Percentiles rank a stretch among this genome's conserved stretches.
phyloP scores from a whole-genome alignment of 2,888 invertebrate genomes.

The Eurytoma californica region DNA sequence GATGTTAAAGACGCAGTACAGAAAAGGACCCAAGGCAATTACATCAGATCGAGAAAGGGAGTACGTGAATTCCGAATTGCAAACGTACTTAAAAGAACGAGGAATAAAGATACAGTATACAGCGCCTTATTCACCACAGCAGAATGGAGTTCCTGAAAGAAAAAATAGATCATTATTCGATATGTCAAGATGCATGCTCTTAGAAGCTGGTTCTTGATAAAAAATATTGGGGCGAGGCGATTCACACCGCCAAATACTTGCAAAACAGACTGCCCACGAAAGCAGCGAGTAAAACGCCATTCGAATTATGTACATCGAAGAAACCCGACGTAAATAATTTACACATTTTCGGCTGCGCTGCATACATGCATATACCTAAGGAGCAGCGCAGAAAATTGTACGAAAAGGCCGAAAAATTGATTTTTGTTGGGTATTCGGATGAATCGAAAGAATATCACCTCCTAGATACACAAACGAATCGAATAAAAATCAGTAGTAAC shows the following conservation, averaged over 20 bases:
- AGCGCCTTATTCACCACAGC: conserved; percentile 52
- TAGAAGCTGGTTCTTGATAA: conserved; percentile 52
- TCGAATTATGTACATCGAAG: conserved; percentile 49
- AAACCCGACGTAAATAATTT: conserved; percentile 54
- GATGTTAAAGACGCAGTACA: conserved; percentile 35
- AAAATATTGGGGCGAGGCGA: conserved; percentile 44
- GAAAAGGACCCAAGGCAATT: conserved; percentile 45
- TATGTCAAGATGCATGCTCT: conserved; percentile 58
- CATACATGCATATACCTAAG: conserved; percentile 55
- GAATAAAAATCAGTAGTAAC: too few relatives aligned
- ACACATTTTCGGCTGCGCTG: conserved; percentile 57
- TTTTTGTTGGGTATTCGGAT: conserved; percentile 45
- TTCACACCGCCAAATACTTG: conserved; percentile 54
- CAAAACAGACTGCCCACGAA: conserved; percentile 52
- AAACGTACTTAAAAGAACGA: conserved; percentile 55
- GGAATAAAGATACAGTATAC: conserved; percentile 59
- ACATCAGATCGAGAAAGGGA: conserved; percentile 62
- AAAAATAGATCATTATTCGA: conserved; percentile 59
- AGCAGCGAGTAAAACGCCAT: conserved; percentile 49
- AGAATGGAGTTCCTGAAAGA: conserved; percentile 60
- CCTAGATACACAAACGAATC: too few relatives aligned
- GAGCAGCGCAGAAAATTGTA: conserved; percentile 53
- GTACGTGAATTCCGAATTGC: conserved; percentile 58
- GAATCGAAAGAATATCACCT: conserved; percentile 51
- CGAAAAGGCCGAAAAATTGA: conserved; percentile 47